A percentile compares a stretch with the other conserved stretches of the same genome.
Conservation (phyloP, 2,113 vertebrate genomes). For the Enhydra lutris region DNA sequence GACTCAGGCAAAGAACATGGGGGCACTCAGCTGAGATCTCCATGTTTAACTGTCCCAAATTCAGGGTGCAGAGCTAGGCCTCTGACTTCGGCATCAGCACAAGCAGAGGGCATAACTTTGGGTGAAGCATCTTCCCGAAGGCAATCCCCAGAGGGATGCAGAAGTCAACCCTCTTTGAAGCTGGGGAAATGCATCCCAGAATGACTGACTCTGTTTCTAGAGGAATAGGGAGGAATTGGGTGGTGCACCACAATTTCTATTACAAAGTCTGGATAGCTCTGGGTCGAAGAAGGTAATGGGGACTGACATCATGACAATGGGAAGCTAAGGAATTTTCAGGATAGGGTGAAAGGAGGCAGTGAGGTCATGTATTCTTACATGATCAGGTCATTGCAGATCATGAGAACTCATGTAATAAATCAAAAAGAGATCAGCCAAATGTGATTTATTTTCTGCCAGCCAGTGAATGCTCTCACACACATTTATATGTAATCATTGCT, state of each 20-base stretch:
- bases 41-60: background rate
- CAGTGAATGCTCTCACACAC: background rate
- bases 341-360: background rate
- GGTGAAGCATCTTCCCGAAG: background rate
- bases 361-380: background rate
- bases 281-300: background rate
- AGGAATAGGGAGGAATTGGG: background rate
- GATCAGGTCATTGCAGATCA: background rate
- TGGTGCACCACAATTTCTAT: accelerated
- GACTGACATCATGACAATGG: background rate
- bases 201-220: background rate
- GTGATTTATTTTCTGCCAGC: background rate
- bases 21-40: background rate
- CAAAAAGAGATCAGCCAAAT: background rate
- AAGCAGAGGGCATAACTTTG: no score
- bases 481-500: background rate
- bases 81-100: background rate
- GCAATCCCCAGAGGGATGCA: background rate
- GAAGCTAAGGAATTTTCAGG: background rate
- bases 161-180: background rate
- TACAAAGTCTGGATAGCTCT: background rate
- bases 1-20: background rate
- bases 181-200: background rate
- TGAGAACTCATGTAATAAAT: background rate
- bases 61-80: background rate